Percentiles rank a stretch among this genome's conserved stretches.
These are phyloP conservation scores for Gonioctena quinquepunctata DNA, from an alignment of 1,140 invertebrate genomes.

Conservation along the genomic window DNA sequence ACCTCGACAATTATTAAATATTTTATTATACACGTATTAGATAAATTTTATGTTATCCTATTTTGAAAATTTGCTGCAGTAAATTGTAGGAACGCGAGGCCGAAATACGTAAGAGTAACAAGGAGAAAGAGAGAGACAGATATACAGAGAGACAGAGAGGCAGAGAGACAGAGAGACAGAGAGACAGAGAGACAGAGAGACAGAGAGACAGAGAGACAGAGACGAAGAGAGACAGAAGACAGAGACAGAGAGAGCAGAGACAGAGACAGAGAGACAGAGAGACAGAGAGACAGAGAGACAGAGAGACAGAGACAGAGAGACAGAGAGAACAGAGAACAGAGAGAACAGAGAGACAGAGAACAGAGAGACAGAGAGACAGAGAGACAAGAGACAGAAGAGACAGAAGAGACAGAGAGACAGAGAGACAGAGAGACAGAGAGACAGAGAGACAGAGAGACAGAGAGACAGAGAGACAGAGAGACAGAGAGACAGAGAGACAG, in stretches of 20 bases:
- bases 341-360: constrained; percentile 50
- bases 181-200: constrained; percentile 26
- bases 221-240: constrained; percentile 28
- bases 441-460: constrained; percentile 41
- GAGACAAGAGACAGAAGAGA: too few species aligned
- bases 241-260: constrained; percentile 5
- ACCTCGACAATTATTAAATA: too few species aligned
- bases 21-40: too few species aligned
- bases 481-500: constrained; percentile 47
- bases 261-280: constrained; percentile 48
- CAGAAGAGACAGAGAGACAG: too few species aligned
- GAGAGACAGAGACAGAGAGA: constrained; percentile 38
- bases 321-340: constrained; percentile 32
- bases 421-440: constrained; percentile 29
- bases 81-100: too few species aligned
- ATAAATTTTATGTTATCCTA: too few species aligned
- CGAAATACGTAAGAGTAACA: too few species aligned
- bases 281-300: constrained; percentile 53
- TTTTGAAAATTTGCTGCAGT: too few species aligned
- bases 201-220: constrained; percentile 53
- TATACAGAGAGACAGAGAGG: too few species aligned
- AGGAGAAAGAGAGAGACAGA: too few species aligned
- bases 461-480: constrained; percentile 39
- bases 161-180: constrained; percentile 28
- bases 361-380: constrained; percentile 49